Percentiles rank a stretch among this genome's conserved stretches.
These are phyloP conservation scores for Hapalemur alaotrensis DNA, from an alignment of 2,797 vertebrate genomes.

Conservation along the genomic window DNA sequence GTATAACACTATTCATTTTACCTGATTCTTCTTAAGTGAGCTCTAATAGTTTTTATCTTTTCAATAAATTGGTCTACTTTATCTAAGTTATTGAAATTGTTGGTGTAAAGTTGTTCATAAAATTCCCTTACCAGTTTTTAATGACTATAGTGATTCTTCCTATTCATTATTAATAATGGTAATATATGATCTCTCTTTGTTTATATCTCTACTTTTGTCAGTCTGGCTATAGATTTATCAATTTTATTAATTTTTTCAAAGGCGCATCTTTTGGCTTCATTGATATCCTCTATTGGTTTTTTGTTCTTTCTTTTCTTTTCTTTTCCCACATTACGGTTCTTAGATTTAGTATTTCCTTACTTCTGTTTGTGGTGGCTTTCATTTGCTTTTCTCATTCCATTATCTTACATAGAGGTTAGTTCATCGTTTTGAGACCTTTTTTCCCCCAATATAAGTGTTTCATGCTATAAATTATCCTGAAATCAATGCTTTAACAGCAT, in stretches of 20 bases:
- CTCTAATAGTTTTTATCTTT: neutral
- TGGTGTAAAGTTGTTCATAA: neutral
- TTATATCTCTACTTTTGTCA: neutral
- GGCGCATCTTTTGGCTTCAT: neutral
- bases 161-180: neutral
- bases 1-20: no score
- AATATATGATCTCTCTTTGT: neutral
- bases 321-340: no score
- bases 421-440: neutral
- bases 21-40: neutral
- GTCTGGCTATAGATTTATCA: neutral
- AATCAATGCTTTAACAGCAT: neutral
- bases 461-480: neutral
- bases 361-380: neutral
- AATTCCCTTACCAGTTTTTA: neutral
- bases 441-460: neutral
- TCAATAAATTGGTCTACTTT: neutral
- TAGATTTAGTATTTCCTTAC: neutral
- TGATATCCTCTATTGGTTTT: neutral
- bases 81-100: neutral
- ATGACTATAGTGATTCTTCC: neutral
- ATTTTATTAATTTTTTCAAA: neutral
- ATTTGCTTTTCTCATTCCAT: neutral
- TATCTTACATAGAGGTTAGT: neutral
- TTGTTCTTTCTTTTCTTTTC: neutral